Evolutionary conservation across 2,113 vertebrate genomes (phyloP).

Genomic region (Leptodactylus fuscus): DNA sequence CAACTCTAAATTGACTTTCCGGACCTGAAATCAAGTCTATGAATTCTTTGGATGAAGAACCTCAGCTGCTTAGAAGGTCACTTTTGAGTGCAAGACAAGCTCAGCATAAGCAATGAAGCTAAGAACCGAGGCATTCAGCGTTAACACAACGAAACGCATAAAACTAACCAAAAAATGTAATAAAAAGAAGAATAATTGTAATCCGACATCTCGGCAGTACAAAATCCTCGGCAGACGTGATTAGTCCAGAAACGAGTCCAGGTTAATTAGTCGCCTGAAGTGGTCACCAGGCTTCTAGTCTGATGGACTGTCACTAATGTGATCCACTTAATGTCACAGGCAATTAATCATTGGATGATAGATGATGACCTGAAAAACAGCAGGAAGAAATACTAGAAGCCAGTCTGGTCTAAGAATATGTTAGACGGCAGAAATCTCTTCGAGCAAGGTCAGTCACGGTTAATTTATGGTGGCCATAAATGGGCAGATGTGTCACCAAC

Average conservation of each 20-base stretch:
- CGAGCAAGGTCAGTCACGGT: neutral
- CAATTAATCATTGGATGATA: constrained; percentile 11
- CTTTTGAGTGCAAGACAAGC: neutral
- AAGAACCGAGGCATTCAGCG: neutral
- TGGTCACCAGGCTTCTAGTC: neutral
- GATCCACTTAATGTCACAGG: constrained; percentile 19
- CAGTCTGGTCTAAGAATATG: neutral
- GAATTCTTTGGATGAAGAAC: neutral
- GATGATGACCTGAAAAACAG: neutral
- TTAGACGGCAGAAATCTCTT: neutral
- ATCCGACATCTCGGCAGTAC: neutral
- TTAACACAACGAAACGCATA: neutral
- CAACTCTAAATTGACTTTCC: neutral
- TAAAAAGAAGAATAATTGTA: neutral
- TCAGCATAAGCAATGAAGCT: neutral
- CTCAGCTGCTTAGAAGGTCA: neutral
- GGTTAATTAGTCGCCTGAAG: constrained; percentile 14
- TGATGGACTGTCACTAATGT: constrained; percentile 12
- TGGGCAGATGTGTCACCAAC: neutral
- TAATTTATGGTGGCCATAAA: neutral
- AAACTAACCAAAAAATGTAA: neutral
- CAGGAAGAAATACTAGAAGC: neutral
- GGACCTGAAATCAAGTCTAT: neutral
- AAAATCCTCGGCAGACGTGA: neutral
- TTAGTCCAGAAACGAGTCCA: neutral